phyloP scores from a whole-genome alignment of 2,797 vertebrate genomes.

The Carapus acus region DNA sequence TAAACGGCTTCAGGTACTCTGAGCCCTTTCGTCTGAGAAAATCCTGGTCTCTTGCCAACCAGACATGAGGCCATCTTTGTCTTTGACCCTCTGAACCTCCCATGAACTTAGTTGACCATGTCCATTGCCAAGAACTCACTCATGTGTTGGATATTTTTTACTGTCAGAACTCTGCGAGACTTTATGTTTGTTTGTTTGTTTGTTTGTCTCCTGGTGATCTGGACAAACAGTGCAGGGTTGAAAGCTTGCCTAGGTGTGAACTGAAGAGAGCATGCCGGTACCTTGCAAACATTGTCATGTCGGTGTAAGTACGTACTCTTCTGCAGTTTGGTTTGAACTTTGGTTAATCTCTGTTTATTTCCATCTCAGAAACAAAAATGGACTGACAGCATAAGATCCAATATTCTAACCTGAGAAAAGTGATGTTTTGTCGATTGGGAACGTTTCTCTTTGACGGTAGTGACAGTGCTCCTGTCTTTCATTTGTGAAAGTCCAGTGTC shows the following conservation, averaged over 20 bases:
- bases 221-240: slow-evolving; percentile 58
- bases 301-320: slow-evolving; percentile 49
- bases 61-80: slow-evolving; percentile 64
- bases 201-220: slow-evolving; percentile 48
- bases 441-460: slow-evolving; percentile 51
- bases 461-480: slow-evolving; percentile 46
- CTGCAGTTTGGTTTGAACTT: slow-evolving; percentile 42
- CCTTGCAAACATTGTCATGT: slow-evolving; percentile 56
- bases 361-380: slow-evolving; percentile 66
- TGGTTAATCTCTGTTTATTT: slow-evolving; percentile 57
- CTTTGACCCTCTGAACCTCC: slow-evolving; percentile 68
- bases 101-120: slow-evolving; percentile 68
- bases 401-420: slow-evolving; percentile 52
- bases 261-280: slow-evolving; percentile 60
- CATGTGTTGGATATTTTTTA: slow-evolving; percentile 64
- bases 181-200: slow-evolving; percentile 34
- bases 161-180: slow-evolving; percentile 57
- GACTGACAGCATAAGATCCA: slow-evolving; percentile 74
- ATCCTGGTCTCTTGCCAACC: slow-evolving; percentile 60
- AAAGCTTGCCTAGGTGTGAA: slow-evolving; percentile 59
- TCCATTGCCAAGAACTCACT: slow-evolving; percentile 65
- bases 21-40: slow-evolving; percentile 59
- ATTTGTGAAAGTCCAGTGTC: slow-evolving; percentile 63
- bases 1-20: slow-evolving; percentile 59
- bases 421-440: slow-evolving; percentile 63